Conservation (phyloP, 2,113 vertebrate species). For the Grammomys dolichurus region DNA sequence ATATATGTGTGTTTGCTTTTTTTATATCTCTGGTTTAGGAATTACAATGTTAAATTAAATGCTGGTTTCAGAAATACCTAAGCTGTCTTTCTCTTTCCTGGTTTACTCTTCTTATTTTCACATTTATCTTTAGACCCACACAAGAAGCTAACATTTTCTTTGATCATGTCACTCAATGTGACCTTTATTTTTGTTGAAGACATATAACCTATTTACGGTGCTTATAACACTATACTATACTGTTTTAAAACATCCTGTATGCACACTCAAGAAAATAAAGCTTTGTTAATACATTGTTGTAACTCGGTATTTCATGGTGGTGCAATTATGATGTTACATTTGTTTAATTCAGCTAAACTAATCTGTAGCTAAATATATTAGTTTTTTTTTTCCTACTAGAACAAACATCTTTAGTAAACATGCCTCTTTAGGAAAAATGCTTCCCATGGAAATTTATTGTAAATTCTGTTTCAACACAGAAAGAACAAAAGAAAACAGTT, state of each 20-base stretch:
- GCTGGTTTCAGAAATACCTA: constrained; percentile 50
- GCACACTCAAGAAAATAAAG: constrained; percentile 78
- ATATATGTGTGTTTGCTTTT: constrained; percentile 48
- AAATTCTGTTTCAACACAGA: constrained; percentile 46
- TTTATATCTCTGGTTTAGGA: constrained; percentile 70
- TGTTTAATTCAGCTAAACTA: constrained; percentile 63
- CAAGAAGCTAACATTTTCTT: constrained; percentile 65
- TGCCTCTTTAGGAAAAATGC: constrained; percentile 4
- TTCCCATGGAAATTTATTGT: constrained; percentile 15
- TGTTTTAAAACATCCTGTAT: constrained; percentile 74
- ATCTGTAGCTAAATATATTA: constrained; percentile 37
- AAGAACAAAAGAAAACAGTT: neutral
- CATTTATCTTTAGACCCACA: constrained; percentile 56
- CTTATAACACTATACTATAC: constrained; percentile 47
- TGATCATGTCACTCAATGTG: constrained; percentile 38
- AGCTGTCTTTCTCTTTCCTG: constrained; percentile 61
- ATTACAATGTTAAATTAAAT: constrained; percentile 67
- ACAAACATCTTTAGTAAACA: constrained; percentile 52
- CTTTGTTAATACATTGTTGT: constrained; percentile 78
- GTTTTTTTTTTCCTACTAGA: constrained; percentile 31
- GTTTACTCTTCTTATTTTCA: constrained; percentile 56
- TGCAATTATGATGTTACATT: constrained; percentile 60
- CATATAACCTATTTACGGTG: constrained; percentile 48
- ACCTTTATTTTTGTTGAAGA: constrained; percentile 70
- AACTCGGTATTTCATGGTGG: constrained; percentile 75